These are phyloP conservation scores for Catonia carolina DNA, from an alignment of 2,888 invertebrate genomes.

Conservation along the genomic window DNA sequence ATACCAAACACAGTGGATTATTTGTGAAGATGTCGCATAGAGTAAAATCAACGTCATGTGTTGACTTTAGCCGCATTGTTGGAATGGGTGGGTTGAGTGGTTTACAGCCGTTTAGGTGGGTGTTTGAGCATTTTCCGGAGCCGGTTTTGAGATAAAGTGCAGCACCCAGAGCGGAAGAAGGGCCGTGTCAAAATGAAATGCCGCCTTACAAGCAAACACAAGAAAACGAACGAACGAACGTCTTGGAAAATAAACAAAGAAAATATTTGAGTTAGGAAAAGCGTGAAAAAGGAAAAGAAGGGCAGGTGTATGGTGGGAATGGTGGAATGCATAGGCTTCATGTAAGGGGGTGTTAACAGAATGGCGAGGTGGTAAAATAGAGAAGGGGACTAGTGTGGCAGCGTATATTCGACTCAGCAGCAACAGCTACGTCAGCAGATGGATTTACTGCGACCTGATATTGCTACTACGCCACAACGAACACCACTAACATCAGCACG, in stretches of 20 bases:
- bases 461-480: slow-evolving; percentile 7
- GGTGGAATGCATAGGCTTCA: neutral
- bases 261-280: slow-evolving; percentile 9
- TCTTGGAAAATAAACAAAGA: slow-evolving; percentile 14
- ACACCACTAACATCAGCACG: neutral
- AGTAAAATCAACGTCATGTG: slow-evolving; percentile 6
- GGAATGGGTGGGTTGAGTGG: slow-evolving; percentile 2
- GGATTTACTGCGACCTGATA: slow-evolving; percentile 11
- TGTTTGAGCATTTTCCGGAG: slow-evolving; percentile 6
- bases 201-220: slow-evolving; percentile 1
- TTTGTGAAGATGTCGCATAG: neutral
- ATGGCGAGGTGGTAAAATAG: neutral
- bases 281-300: slow-evolving; percentile 4
- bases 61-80: slow-evolving; percentile 7
- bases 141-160: slow-evolving; percentile 11
- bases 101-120: slow-evolving; percentile 7
- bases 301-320: slow-evolving; percentile 1
- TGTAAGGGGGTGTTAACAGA: neutral
- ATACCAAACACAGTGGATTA: too few relatives aligned
- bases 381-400: neutral
- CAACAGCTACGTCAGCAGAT: slow-evolving; percentile 7
- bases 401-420: neutral
- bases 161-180: slow-evolving; percentile 1
- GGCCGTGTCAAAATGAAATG: slow-evolving; percentile 13
- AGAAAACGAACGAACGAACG: slow-evolving; percentile 2